Base-by-base conservation (phyloP, 1,140 invertebrate species). In the Drosophila malerkotliana region DNA sequence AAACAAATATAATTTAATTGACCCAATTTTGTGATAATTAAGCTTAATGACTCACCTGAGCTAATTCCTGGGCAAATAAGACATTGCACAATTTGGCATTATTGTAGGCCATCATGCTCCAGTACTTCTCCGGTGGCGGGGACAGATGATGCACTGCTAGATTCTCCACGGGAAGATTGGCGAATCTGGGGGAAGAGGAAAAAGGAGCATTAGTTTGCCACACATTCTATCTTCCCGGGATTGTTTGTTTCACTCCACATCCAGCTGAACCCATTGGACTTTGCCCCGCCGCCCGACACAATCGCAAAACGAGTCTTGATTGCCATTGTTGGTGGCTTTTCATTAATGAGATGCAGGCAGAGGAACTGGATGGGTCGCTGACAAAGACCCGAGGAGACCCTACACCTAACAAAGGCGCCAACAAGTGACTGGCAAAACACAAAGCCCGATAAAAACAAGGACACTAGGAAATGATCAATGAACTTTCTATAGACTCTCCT, bases 51-150 rank as follows among this genome's bases (percentile, higher is more conserved):
- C 68, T 77, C 64, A 91, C 90, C 60, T 88, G 69, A 61, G 96
- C 94, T 10, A 98, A 90, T 91, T 97, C 96, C 80, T 95, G 93
- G 4, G 96, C 95, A 82, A 97, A 97, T 10, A 98, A 92, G 34
- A 98, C 93, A 92, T 98, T 98, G 85, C 96, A 98, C 15, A 99
- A 92, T 93, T 99, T 99, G 0, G 96, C 96, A 92, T 97, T 94
- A 87, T 98, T 98, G 87, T 98, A 99, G 1, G 97, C 96, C 91
- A 94, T 94, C 93, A 98, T 95, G 47, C 94, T 93, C 92, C 94
- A 95, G 92, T 96, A 98, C 54, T 95, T 93, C 39, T 94, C 93
- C 15, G 91, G 91, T 3, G 92, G 92, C 55, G 92, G 93, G 49
- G 92, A 94, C 39, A 93, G 83, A 76, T 94, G 92, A 47, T 95